phyloP scores from a whole-genome alignment of 2,113 vertebrate species.

The Peucedramus taeniatus region DNA sequence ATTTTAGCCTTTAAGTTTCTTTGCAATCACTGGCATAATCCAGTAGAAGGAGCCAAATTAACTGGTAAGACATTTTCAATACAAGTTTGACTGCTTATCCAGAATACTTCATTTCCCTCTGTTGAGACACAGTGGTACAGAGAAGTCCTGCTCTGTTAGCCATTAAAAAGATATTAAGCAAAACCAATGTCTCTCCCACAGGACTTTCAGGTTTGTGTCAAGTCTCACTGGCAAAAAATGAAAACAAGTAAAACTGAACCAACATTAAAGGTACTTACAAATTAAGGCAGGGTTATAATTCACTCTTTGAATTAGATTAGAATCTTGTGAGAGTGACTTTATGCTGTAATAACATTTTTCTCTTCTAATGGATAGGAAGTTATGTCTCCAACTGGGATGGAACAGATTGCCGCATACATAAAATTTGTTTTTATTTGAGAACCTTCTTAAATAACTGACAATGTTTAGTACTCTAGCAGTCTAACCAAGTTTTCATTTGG shows the following conservation, averaged over 20 bases:
- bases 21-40: neutral
- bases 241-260: neutral
- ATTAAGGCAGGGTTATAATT: neutral
- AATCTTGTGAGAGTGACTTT: neutral
- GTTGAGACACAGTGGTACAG: neutral
- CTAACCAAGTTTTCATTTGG: neutral
- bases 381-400: neutral
- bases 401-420: neutral
- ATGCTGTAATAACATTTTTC: neutral
- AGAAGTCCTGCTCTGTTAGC: neutral
- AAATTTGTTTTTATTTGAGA: neutral
- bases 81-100: neutral
- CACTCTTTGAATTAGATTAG: neutral
- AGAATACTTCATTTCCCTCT: neutral
- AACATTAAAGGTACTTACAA: neutral
- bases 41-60: neutral
- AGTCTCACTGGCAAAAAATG: neutral
- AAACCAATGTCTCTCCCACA: neutral
- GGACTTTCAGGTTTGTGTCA: neutral
- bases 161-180: neutral
- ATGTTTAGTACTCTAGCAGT: neutral
- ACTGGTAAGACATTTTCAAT: neutral
- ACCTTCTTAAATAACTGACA: neutral
- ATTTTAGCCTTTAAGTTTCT: neutral
- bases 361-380: neutral